Percentiles rank a stretch among this genome's conserved stretches.
Evolutionary conservation across 1,140 invertebrate genomes (phyloP).

Genomic region (Chymomyza costata): DNA sequence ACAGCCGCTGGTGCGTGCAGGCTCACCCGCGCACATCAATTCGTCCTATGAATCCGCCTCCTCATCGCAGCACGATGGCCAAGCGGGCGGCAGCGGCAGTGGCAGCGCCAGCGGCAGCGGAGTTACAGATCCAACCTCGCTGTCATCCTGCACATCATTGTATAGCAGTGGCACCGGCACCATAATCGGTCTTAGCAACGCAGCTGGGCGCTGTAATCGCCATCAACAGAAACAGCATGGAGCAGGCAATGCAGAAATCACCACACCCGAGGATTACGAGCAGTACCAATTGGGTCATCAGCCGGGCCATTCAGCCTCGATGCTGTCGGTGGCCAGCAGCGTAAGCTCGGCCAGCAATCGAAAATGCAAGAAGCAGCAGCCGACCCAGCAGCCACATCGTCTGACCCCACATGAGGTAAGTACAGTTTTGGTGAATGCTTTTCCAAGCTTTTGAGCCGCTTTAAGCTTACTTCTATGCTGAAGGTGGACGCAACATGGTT

Average conservation of each 20-base stretch:
- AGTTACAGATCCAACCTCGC: conserved; percentile 43
- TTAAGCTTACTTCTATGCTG: conserved; percentile 3
- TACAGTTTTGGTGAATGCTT: conserved; percentile 17
- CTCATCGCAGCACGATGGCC: conserved; percentile 28
- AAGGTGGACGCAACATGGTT: too few species aligned
- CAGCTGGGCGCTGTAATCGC: conserved; percentile 34
- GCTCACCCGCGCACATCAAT: conserved; percentile 41
- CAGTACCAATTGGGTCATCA: conserved; percentile 58
- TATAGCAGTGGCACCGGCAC: conserved; percentile 47
- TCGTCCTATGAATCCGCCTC: conserved; percentile 53
- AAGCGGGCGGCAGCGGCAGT: background rate
- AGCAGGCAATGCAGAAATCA: conserved; percentile 32
- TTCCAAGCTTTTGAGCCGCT: background rate
- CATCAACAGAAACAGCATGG: conserved; percentile 31
- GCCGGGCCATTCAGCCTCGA: conserved; percentile 35
- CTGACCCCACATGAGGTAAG: conserved; percentile 44
- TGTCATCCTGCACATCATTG: conserved; percentile 37
- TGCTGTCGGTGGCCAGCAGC: conserved; percentile 42
- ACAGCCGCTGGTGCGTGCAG: conserved; percentile 30
- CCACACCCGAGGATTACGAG: conserved; percentile 50
- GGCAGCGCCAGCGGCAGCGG: conserved; percentile 9
- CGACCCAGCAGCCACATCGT: conserved; percentile 16
- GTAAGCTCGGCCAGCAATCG: conserved; percentile 34
- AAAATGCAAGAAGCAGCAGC: conserved; percentile 27
- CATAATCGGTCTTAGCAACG: background rate